Evolutionary conservation across 2,888 invertebrate species (phyloP).

Genomic region (Hipparchia semele): DNA sequence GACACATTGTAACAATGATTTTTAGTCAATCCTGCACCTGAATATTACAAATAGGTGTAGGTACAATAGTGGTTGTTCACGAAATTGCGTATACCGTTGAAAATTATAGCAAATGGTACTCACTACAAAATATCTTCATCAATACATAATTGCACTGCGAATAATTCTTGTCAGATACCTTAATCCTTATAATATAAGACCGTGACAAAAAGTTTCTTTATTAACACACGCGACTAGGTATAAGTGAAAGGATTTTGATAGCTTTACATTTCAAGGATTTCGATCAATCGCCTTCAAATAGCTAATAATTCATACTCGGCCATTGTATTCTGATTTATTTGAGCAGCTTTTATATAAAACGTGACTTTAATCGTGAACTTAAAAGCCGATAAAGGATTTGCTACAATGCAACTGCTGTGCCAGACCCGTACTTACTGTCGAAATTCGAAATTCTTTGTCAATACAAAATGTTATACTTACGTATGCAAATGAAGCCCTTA

Average conservation of each 20-base stretch:
- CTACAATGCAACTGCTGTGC: constrained; percentile 12
- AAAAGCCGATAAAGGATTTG: constrained; percentile 32
- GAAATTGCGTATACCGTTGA: not conserved
- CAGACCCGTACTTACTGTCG: not conserved
- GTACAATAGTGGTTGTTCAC: not conserved
- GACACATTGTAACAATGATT: no score
- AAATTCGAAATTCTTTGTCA: not conserved
- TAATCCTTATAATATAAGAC: not conserved
- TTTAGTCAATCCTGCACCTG: no score
- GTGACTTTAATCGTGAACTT: constrained; percentile 33
- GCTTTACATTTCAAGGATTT: constrained; percentile 32
- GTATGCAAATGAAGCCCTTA: no score
- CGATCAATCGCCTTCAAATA: constrained; percentile 27
- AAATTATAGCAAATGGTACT: not conserved
- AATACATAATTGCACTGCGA: not conserved
- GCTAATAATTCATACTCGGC: constrained; percentile 27
- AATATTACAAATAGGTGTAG: no score
- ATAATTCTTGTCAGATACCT: not conserved
- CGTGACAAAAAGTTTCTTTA: not conserved
- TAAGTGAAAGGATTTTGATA: constrained; percentile 31
- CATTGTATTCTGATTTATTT: constrained; percentile 26
- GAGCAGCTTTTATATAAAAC: constrained; percentile 28
- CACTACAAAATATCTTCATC: not conserved
- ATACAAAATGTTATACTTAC: not conserved
- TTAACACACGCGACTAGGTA: not conserved